Evolutionary conservation across 2,888 invertebrate genomes (phyloP).

Genomic region (Gymnoscelis rufifasciata): DNA sequence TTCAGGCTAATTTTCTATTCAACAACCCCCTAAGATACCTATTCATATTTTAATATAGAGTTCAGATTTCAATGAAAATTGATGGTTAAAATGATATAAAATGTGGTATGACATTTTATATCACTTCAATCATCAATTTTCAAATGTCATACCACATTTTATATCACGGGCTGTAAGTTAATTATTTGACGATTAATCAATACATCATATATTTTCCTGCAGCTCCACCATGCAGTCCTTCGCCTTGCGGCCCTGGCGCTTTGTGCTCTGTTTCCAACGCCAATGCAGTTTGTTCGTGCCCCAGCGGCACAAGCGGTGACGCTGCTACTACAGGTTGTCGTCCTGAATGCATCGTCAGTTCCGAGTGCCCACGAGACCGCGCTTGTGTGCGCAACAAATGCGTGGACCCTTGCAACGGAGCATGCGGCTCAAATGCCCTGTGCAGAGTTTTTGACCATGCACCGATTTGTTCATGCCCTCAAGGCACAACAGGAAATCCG

Average conservation of each 20-base stretch:
- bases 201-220: constrained; percentile 8
- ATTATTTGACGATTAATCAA: too few species aligned
- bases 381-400: constrained; percentile 90
- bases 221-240: constrained; percentile 83
- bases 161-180: too few species aligned
- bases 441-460: constrained; percentile 82
- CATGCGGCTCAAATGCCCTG: constrained; percentile 87
- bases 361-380: constrained; percentile 87
- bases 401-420: constrained; percentile 88
- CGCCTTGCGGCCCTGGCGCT: constrained; percentile 89
- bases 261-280: constrained; percentile 77
- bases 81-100: too few species aligned
- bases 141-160: too few species aligned
- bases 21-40: too few species aligned
- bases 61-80: too few species aligned
- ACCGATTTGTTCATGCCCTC: constrained; percentile 87
- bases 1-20: too few species aligned
- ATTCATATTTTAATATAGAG: too few species aligned
- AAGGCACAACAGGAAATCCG: constrained; percentile 86
- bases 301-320: constrained; percentile 85
- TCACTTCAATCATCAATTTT: too few species aligned
- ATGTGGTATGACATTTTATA: too few species aligned
- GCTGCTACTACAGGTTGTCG: constrained; percentile 87
- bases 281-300: constrained; percentile 86
- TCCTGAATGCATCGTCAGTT: constrained; percentile 90